Conservation (phyloP, 1,140 invertebrate species). For the Ectropis grisescens region DNA sequence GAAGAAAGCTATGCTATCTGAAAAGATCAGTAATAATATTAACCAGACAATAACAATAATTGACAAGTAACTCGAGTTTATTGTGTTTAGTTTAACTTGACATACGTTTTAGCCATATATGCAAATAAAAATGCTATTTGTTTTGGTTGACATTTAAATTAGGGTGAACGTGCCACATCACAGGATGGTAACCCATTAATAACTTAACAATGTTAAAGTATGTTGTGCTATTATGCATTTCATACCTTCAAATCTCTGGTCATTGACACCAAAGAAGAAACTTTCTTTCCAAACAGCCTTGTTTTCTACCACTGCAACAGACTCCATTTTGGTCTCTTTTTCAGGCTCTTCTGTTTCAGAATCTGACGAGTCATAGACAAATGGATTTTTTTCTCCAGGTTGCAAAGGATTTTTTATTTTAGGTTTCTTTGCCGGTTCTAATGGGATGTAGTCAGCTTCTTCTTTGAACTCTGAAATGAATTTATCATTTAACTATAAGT, state of each 20-base stretch:
- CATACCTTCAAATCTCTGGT: slow-evolving; percentile 72
- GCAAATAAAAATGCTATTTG: no score
- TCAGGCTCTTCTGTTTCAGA: slow-evolving; percentile 63
- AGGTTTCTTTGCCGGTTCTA: slow-evolving; percentile 28
- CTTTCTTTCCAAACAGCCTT: slow-evolving; percentile 66
- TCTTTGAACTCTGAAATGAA: no score
- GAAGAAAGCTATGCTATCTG: slow-evolving; percentile 74
- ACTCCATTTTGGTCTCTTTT: slow-evolving; percentile 14
- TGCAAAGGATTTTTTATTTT: slow-evolving; percentile 56
- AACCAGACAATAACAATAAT: background rate
- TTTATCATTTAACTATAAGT: no score
- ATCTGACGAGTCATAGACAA: slow-evolving; percentile 76
- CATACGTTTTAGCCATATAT: no score
- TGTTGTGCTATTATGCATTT: no score
- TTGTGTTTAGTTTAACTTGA: no score
- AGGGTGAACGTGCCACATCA: no score
- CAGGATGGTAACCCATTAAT: no score
- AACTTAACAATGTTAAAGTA: no score
- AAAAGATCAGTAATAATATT: slow-evolving; percentile 20
- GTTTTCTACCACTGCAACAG: slow-evolving; percentile 16
- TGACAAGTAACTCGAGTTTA: slow-evolving; percentile 3
- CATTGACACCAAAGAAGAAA: slow-evolving; percentile 70
- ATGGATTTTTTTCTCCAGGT: slow-evolving; percentile 67
- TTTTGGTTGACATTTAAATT: no score
- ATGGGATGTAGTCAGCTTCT: slow-evolving; percentile 21